Conservation (phyloP, 2,888 invertebrate species). For the Eupithecia pulchellata region DNA sequence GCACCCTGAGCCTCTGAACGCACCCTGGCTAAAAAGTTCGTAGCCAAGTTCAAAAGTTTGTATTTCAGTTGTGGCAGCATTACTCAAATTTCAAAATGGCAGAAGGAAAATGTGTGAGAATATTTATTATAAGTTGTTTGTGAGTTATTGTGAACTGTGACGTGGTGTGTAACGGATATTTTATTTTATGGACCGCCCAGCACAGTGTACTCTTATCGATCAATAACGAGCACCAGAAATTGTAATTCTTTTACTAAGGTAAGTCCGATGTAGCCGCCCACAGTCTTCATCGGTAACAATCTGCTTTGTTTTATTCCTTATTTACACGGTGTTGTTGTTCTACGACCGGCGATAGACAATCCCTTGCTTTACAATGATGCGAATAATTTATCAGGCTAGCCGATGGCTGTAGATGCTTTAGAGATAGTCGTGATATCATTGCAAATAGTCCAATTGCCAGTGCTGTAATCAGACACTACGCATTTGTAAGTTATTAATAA, state of each 20-base stretch:
- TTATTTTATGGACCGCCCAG: constrained; percentile 53
- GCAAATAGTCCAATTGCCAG: constrained; percentile 54
- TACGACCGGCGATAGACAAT: constrained; percentile 40
- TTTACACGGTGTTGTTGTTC: constrained; percentile 50
- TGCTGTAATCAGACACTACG: constrained; percentile 77
- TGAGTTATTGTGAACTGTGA: constrained; percentile 68
- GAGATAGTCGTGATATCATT: constrained; percentile 51
- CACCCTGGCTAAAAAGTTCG: constrained; percentile 19
- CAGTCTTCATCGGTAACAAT: constrained; percentile 59
- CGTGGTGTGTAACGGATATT: constrained; percentile 75
- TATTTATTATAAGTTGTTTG: constrained; percentile 60
- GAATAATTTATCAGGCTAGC: constrained; percentile 32
- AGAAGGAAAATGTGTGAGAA: constrained; percentile 56
- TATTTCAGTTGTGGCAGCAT: constrained; percentile 50
- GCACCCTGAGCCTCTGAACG: no score
- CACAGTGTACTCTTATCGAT: constrained; percentile 20
- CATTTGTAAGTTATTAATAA: constrained; percentile 72
- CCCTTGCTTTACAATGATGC: neutral
- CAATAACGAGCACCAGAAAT: constrained; percentile 14
- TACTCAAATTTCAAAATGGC: constrained; percentile 73
- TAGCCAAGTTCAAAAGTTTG: constrained; percentile 3
- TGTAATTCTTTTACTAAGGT: constrained; percentile 56
- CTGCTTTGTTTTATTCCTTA: constrained; percentile 68
- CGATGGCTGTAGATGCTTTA: constrained; percentile 36
- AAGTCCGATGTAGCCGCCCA: constrained; percentile 73